Evolutionary conservation across 2,888 invertebrate genomes (phyloP).

Genomic region (Sclerodermus sp.): DNA sequence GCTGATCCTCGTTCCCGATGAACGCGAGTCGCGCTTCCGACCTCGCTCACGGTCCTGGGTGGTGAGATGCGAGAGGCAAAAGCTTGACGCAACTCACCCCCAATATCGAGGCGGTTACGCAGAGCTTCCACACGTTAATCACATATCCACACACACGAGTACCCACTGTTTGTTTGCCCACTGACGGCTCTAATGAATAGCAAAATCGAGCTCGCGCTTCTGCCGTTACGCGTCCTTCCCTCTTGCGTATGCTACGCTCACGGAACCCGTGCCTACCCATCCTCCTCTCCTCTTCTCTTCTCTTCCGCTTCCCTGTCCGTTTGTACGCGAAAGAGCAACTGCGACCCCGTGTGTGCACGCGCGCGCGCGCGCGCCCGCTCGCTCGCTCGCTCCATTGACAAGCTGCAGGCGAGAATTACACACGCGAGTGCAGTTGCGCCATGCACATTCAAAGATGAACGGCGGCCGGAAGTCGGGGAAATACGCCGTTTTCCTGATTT

Average conservation of each 20-base stretch:
- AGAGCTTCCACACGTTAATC: constrained; percentile 49
- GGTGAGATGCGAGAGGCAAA: constrained; percentile 5
- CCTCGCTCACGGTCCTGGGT: background rate
- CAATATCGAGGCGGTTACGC: constrained; percentile 43
- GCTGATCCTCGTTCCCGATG: constrained; percentile 1
- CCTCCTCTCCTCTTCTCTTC: background rate
- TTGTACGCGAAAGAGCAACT: background rate
- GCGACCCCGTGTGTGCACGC: background rate
- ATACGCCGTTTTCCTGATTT: constrained; percentile 27
- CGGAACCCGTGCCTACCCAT: no score
- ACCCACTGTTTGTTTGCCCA: constrained; percentile 45
- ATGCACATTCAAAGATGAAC: constrained; percentile 30
- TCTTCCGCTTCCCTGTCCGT: background rate
- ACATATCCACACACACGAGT: constrained; percentile 45
- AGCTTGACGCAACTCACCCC: constrained; percentile 11
- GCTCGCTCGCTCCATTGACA: constrained; percentile 27
- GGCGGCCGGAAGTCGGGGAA: constrained; percentile 27
- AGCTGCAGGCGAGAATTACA: constrained; percentile 32
- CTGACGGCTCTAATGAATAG: constrained; percentile 49
- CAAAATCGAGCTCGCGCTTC: constrained; percentile 37
- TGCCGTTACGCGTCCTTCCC: constrained; percentile 24
- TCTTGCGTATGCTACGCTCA: no score
- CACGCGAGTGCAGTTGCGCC: constrained; percentile 27
- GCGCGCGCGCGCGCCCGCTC: constrained; percentile 9
- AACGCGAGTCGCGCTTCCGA: no score